Base-by-base conservation (phyloP, 2,113 vertebrate genomes). In the Rhinogobius similis region DNA sequence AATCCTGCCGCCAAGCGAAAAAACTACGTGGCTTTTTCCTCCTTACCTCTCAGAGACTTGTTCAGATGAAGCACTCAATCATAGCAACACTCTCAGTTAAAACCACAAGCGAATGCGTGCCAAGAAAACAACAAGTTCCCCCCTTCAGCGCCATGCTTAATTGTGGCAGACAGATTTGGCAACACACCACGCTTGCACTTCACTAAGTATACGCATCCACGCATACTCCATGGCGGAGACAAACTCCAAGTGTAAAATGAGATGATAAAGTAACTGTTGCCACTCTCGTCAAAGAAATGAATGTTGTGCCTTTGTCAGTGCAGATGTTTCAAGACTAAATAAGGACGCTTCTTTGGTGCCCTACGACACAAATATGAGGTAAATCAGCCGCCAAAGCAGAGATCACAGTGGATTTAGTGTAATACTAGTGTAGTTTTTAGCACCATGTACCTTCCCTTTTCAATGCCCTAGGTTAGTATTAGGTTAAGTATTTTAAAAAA, bases 111-210 rank as follows among this genome's bases (percentile, higher is more conserved):
- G 71, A 55, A 44, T 64, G 56, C 55, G 70, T 80, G 82, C 78
- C 74, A 80, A 78, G 75, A 75, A 87, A 83, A 79, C 81, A 85
- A 84, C 86, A 78, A 50, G 68, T 79, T 82, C 46, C 62, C 76
- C 52, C 67, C 78, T 68, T 82, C 83, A 84, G 84, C 75, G 48
- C 39, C 62, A 24, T 62, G 73, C 62, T 83, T 81, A 71, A 81
- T 81, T 73, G 69, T 73, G 73, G 66, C 68, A 78, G 70, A 81
- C 75, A 79, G 75, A 83, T 82, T 81, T 74, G 77, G 64, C 73
- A 58, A 68, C 61, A 65, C 73, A 68, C 69, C 76, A 56, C 32
- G 52, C 76, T 79, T 65, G 63, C 66, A 68, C 79, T 76, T 52
- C 61, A 77, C 70, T 76, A 52, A 82, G 48, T 58, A n/a, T 26